Conservation (phyloP, 2,113 vertebrate genomes). For the Diglossa brunneiventris region DNA sequence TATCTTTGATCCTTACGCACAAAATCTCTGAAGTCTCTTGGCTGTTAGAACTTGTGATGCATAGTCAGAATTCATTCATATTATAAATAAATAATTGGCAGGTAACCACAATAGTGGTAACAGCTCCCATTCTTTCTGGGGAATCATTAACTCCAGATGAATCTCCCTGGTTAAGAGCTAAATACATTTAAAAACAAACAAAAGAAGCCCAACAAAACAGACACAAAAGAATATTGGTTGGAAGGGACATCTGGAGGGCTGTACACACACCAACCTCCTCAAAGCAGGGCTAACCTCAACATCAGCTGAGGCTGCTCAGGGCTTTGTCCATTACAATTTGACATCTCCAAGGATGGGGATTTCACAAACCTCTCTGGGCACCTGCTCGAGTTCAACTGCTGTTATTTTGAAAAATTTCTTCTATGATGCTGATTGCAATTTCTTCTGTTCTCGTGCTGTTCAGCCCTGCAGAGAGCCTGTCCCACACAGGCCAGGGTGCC, state of each 20-base stretch:
- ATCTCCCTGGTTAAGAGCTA: neutral
- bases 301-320: neutral
- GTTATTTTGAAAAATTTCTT: neutral
- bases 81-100: neutral
- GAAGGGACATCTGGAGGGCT: neutral
- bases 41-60: neutral
- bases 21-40: neutral
- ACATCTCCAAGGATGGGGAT: neutral
- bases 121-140: neutral
- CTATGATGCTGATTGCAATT: neutral
- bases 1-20: neutral
- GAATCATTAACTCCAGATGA: neutral
- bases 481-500: fast-evolving
- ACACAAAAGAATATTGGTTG: neutral
- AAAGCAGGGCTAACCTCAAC: neutral
- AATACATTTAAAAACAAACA: neutral
- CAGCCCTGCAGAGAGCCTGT: neutral
- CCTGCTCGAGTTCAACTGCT: neutral
- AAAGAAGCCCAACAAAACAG: neutral
- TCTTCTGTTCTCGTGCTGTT: neutral
- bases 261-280: neutral
- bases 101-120: neutral
- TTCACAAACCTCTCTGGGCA: neutral
- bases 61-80: neutral
- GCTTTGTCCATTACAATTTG: neutral